Conservation (phyloP, 2,797 vertebrate species). For the Gorsachius magnificus region DNA sequence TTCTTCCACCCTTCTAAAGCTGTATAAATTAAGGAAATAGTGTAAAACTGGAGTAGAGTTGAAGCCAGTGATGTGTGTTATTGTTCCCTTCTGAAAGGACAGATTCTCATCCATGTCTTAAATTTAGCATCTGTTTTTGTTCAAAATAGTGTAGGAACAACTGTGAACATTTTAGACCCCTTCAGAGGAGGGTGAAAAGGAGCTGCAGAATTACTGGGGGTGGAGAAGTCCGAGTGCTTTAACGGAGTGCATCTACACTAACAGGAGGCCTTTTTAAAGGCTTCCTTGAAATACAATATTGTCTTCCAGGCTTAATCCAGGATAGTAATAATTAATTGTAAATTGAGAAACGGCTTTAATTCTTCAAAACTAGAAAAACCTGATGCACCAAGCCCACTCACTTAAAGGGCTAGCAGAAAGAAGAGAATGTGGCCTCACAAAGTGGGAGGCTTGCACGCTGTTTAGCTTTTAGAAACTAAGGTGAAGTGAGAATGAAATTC, state of each 20-base stretch:
- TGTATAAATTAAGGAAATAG: neutral
- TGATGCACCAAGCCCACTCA: conserved; percentile 70
- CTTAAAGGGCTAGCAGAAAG: conserved; percentile 67
- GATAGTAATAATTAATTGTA: conserved; percentile 87
- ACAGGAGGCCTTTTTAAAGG: conserved; percentile 63
- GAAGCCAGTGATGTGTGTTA: neutral
- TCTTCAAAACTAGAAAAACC: conserved; percentile 84
- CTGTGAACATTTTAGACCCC: neutral
- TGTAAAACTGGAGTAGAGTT: neutral
- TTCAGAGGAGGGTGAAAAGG: neutral
- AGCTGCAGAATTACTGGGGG: neutral
- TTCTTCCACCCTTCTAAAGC: neutral
- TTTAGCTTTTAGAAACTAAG: conserved; percentile 39
- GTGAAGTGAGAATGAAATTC: conserved; percentile 23
- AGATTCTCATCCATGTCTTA: neutral
- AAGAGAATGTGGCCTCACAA: conserved; percentile 68
- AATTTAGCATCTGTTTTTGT: conserved; percentile 24
- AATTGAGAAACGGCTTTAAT: conserved; percentile 86
- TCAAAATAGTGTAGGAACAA: conserved; percentile 3
- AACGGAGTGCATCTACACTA: neutral
- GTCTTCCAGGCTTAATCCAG: conserved; percentile 75
- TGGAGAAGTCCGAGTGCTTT: neutral
- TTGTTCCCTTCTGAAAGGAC: neutral
- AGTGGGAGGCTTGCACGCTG: conserved; percentile 2
- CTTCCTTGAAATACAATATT: conserved; percentile 71